Percentiles rank a stretch among this genome's conserved stretches.
Evolutionary conservation across 1,140 invertebrate genomes (phyloP).

Genomic region (Nylanderia fulva): DNA sequence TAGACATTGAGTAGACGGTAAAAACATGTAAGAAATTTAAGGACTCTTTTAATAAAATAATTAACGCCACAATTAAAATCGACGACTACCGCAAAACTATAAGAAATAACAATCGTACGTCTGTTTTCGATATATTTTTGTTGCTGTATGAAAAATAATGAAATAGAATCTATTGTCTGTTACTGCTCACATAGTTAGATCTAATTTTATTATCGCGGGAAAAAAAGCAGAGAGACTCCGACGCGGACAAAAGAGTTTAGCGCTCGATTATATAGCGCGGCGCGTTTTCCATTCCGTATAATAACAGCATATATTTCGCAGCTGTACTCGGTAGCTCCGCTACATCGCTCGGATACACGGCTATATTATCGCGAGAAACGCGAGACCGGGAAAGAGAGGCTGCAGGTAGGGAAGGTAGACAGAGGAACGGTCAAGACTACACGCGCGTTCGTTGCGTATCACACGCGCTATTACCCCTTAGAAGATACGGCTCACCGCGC

Average conservation of each 20-base stretch:
- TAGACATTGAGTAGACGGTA: slow-evolving; percentile 26
- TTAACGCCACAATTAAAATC: background rate
- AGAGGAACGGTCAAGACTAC: background rate
- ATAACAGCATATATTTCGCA: slow-evolving; percentile 20
- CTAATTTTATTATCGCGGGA: no score
- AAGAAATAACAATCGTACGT: no score
- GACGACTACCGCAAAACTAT: background rate
- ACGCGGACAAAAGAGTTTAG: background rate
- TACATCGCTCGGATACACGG: background rate
- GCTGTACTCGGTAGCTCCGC: background rate
- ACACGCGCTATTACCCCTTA: slow-evolving; percentile 78
- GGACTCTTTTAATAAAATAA: background rate
- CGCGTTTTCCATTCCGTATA: background rate
- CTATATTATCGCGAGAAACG: slow-evolving; percentile 13
- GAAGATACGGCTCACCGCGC: slow-evolving; percentile 75
- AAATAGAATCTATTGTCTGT: no score
- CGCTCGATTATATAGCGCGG: background rate
- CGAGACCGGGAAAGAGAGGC: background rate
- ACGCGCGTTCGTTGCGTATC: slow-evolving; percentile 68
- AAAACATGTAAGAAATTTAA: slow-evolving; percentile 6
- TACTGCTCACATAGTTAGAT: background rate
- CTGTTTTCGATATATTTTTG: no score
- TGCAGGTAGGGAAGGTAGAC: background rate
- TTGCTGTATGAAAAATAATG: no score
- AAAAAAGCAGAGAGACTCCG: no score